These are phyloP conservation scores for Pasiphila rectangulata DNA, from an alignment of 2,888 invertebrate species.

Conservation along the genomic window DNA sequence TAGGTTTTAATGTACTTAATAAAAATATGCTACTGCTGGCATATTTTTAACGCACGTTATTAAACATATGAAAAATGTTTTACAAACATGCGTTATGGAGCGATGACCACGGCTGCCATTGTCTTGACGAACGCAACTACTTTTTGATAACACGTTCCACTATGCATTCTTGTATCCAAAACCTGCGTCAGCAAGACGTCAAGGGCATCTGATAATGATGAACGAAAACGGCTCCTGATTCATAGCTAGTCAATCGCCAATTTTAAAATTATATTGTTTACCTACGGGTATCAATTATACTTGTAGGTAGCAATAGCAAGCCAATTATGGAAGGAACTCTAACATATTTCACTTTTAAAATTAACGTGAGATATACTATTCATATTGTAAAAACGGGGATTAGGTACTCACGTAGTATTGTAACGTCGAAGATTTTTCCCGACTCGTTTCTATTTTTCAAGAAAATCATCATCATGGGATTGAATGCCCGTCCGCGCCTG, in stretches of 20 bases:
- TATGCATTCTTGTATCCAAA: constrained; percentile 46
- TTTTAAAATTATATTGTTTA: constrained; percentile 15
- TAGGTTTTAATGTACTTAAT: too few species aligned
- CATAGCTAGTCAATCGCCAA: constrained; percentile 15
- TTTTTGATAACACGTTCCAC: constrained; percentile 51
- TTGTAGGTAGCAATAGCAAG: background rate
- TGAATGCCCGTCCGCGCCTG: too few species aligned
- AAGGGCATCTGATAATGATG: constrained; percentile 44
- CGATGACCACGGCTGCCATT: constrained; percentile 35
- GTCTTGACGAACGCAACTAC: constrained; percentile 38
- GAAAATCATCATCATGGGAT: too few species aligned
- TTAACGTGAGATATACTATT: too few species aligned
- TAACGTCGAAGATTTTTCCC: too few species aligned
- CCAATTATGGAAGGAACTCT: constrained; percentile 5
- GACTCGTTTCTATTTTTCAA: too few species aligned
- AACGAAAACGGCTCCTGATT: constrained; percentile 24
- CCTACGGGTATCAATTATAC: constrained; percentile 1
- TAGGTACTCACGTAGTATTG: too few species aligned
- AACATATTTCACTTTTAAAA: too few species aligned
- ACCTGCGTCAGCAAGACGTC: constrained; percentile 35
- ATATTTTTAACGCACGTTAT: constrained; percentile 5
- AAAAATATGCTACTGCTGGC: too few species aligned
- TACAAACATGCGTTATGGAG: constrained; percentile 42
- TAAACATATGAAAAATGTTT: constrained; percentile 23
- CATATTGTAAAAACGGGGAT: too few species aligned